Percentiles rank a stretch among this genome's conserved stretches.
Evolutionary conservation across 2,113 vertebrate species (phyloP).

Genomic region (Tupaia chinensis): DNA sequence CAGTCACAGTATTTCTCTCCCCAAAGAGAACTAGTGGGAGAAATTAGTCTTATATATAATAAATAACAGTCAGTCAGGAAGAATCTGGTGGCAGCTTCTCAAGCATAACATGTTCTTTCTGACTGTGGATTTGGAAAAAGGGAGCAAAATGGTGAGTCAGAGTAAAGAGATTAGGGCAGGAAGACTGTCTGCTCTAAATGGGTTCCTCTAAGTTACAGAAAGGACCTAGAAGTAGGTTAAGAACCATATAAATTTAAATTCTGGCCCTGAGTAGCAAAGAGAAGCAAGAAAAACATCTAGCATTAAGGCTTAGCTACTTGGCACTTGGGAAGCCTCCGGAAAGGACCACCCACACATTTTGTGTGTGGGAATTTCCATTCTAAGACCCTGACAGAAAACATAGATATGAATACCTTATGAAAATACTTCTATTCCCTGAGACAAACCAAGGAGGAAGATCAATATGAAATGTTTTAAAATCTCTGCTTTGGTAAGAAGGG

Average conservation of each 20-base stretch:
- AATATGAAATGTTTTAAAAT: constrained; percentile 4
- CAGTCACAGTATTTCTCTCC: neutral
- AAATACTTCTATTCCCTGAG: neutral
- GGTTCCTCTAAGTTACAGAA: constrained; percentile 12
- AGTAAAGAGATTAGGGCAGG: neutral
- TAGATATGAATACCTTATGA: constrained; percentile 18
- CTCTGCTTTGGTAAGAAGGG: constrained; percentile 4
- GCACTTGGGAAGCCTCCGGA: neutral
- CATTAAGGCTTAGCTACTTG: neutral
- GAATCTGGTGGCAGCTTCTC: neutral
- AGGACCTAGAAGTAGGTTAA: neutral
- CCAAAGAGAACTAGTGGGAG: neutral
- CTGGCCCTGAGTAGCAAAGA: constrained; percentile 14
- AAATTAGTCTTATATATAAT: neutral
- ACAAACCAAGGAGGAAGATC: neutral
- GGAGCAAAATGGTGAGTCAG: constrained; percentile 6
- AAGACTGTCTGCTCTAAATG: neutral
- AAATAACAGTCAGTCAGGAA: neutral
- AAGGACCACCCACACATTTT: neutral
- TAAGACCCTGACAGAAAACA: constrained; percentile 57
- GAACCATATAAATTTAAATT: constrained; percentile 44
- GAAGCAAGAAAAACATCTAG: constrained; percentile 38
- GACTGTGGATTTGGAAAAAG: neutral
- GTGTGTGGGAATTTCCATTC: constrained; percentile 25
- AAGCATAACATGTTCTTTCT: neutral